These are phyloP conservation scores for Clamator glandarius DNA, from an alignment of 2,797 vertebrate species.

Conservation along the genomic window DNA sequence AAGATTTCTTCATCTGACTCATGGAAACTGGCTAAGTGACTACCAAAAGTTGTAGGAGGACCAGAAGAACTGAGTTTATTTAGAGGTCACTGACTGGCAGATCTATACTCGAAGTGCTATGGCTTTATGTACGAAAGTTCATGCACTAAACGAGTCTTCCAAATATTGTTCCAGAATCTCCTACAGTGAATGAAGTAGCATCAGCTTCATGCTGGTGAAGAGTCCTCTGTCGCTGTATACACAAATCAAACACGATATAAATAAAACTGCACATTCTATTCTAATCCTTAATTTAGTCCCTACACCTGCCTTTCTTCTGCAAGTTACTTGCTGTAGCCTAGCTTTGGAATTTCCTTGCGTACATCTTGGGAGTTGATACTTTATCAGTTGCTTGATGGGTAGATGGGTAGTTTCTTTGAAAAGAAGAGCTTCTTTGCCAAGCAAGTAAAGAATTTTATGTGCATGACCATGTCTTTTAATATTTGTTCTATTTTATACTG, in stretches of 20 bases:
- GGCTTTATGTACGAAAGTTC: not conserved
- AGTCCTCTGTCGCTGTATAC: not conserved
- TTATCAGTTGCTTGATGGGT: not conserved
- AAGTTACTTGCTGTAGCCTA: not conserved
- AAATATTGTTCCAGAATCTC: not conserved
- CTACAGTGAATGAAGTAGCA: not conserved
- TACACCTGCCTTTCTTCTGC: not conserved
- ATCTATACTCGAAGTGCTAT: not conserved
- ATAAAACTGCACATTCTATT: not conserved
- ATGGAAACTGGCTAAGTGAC: not conserved
- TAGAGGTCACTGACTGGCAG: not conserved
- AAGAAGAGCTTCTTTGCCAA: not conserved
- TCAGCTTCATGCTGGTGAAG: not conserved
- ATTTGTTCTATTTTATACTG: not conserved
- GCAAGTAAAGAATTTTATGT: not conserved
- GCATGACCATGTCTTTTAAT: not conserved
- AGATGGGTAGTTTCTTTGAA: not conserved
- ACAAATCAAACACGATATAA: not conserved
- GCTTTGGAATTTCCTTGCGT: not conserved
- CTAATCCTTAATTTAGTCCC: not conserved
- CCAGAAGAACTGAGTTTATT: not conserved
- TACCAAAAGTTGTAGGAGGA: not conserved
- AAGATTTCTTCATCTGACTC: not conserved
- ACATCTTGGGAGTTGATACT: not conserved
- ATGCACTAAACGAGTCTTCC: not conserved